Evolutionary conservation across 2,113 vertebrate species (phyloP), one percentile per base, ranked within the genome.

Genomic region (Bathybates hornii): DNA sequence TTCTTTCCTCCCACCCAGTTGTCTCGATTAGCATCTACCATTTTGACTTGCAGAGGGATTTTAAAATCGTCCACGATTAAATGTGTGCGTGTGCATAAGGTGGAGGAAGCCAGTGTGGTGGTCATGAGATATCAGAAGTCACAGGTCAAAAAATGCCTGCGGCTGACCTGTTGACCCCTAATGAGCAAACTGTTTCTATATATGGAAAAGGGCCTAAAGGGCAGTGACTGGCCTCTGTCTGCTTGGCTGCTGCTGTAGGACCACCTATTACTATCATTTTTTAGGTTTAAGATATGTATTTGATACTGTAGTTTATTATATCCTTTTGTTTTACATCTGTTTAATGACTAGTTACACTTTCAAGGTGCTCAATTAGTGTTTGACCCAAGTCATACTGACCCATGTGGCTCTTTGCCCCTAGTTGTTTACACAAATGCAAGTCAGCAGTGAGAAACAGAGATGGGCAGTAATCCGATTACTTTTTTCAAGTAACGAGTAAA

Each of bases 101-200:
- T 63, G 41, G 81, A 66, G 16, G 78, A 76, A 13, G 83, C 34
- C 38, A n/a, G 27, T 27, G 19, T 17, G 38, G 68, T 21, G 45
- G 43, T 36, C 66, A 41, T 73, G 54, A 61, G 36, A 89, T 85
- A 86, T 91, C 91, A 92, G 57, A 80, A 86, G 82, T 93, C 79
- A 59, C 19, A 24, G 83, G 90, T 93, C 89, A 89, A 78, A 48
- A 89, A 91, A 86, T 48, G 76, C 90, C 87, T 86, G 80, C 80
- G 79, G 92, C 84, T 82, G 85, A 86, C 80, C 86, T 89, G 48
- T 90, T 92, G 92, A 94, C 79, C 86, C 53, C 24, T 66, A 73
- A 82, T 89, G 86, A 86, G 63, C 79, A 89, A 80, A 78, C 73
- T 80, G 57, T 81, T 90, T 63, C 86, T 89, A 87, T 85, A 83